Base-by-base conservation (phyloP, 2,113 vertebrate genomes). In the Platichthys stellatus region DNA sequence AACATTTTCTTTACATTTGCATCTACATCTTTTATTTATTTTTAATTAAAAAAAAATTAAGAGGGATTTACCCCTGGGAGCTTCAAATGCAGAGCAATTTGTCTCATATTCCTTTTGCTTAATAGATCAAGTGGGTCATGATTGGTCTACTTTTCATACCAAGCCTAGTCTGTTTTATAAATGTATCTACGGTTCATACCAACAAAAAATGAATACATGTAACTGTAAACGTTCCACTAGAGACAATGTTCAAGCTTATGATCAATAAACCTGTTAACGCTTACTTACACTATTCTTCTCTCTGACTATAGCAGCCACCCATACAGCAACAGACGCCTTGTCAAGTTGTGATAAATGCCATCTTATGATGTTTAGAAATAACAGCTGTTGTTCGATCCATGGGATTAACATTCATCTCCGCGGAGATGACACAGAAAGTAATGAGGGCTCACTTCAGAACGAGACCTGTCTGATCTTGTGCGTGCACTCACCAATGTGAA, bases 381-480 rank as follows among this genome's bases (percentile, higher is more conserved):
- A 74, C 74, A 78, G 65, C 66, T 67, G 45, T 21, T 56, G 26
- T 26, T 51, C 9, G 12, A 76, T 72, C 62, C 53, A 2, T 1
- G 9, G 70, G 80, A 85, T 86, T 86, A 74, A 53, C 28, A 60
- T 57, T 71, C 43, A 69, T 62, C 64, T 23, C 28, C 38, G 71
- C 80, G 74, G 35, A 15, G 58, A 53, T 82, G 4, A 70, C 78
- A 66, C 75, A 51, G 40, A 83, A 69, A 45, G 21, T 24, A 49
- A 62, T 62, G 51, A 72, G 69, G 68, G 62, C 43, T 71, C 54
- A 38, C 56, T 58, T 66, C 35, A 68, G 21, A n/a, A 28, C 3
- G 8, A 20, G 77, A 59, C 80, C 51, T 88, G 88, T 5, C 86
- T 69, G 63, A 76, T 88, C 90, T 83, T 89, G 87, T 53, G 31